Percentiles rank a stretch among this genome's conserved stretches.
Evolutionary conservation across 2,797 vertebrate species (phyloP).

Genomic region (Myotis planiceps): DNA sequence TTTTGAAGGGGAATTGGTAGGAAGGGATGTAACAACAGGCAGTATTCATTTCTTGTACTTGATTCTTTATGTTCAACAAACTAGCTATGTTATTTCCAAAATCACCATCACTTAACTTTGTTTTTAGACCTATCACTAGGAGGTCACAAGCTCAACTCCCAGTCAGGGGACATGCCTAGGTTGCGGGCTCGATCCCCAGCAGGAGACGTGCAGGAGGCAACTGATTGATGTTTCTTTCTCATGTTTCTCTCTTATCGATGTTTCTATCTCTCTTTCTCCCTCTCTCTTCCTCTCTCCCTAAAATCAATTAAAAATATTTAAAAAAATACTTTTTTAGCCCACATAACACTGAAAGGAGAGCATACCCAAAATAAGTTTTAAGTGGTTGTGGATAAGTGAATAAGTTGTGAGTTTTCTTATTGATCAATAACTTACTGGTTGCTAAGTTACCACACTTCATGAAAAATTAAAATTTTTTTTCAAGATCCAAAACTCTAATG

Average conservation of each 20-base stretch:
- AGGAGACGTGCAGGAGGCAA: no score
- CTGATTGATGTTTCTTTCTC: no score
- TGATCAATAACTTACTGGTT: background rate
- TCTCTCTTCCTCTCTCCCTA: no score
- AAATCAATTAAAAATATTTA: no score
- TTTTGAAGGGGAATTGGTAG: background rate
- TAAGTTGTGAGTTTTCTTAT: background rate
- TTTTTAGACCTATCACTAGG: background rate
- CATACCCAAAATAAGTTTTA: background rate
- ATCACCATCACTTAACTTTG: background rate
- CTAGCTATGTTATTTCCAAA: background rate
- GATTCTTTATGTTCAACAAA: background rate
- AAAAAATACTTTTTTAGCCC: background rate
- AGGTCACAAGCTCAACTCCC: no score
- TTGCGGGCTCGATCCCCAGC: no score
- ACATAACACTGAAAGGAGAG: background rate
- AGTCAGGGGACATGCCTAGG: no score
- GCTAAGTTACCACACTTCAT: background rate
- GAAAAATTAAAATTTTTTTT: conserved; percentile 3
- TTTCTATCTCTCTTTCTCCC: no score
- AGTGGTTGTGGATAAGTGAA: background rate
- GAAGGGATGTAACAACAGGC: background rate
- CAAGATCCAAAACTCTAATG: background rate
- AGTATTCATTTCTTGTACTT: background rate
- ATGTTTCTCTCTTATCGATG: no score